phyloP scores from a whole-genome alignment of 2,888 invertebrate species.

The Beris morrisii region DNA sequence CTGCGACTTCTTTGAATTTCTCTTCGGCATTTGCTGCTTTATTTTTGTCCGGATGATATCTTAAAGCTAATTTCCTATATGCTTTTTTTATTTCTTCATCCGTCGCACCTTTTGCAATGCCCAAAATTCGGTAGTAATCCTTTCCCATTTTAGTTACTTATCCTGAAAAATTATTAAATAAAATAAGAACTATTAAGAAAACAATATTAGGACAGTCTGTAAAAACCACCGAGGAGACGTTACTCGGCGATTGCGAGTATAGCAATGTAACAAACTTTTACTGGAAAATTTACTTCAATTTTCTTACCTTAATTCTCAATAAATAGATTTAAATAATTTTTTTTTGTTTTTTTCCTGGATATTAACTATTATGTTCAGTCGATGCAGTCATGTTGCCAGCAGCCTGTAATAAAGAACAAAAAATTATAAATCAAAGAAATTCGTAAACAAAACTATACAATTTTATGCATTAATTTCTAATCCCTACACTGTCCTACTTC shows the following conservation, averaged over 20 bases:
- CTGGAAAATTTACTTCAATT: background rate
- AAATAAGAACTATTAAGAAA: background rate
- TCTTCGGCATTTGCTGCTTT: conserved; percentile 94
- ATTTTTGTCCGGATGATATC: conserved; percentile 99
- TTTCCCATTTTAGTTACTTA: conserved; percentile 76
- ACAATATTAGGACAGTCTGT: background rate
- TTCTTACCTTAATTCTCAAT: conserved; percentile 25
- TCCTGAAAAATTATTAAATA: background rate
- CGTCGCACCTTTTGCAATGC: conserved; percentile 79
- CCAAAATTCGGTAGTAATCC: conserved; percentile 95
- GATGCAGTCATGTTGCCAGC: conserved; percentile 27
- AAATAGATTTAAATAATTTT: conserved; percentile 22
- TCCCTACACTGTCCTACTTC: no score
- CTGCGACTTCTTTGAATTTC: conserved; percentile 94
- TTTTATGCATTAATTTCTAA: no score
- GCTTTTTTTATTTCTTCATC: conserved; percentile 98
- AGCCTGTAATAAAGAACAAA: conserved; percentile 15
- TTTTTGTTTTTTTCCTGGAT: conserved; percentile 2
- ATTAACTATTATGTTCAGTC: conserved; percentile 27
- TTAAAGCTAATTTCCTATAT: conserved; percentile 92
- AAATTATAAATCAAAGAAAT: no score
- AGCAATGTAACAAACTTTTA: no score
- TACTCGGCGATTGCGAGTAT: no score
- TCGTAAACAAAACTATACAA: no score
- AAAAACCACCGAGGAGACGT: no score